phyloP scores from a whole-genome alignment of 1,140 invertebrate species.

The Habropoda laboriosa region DNA sequence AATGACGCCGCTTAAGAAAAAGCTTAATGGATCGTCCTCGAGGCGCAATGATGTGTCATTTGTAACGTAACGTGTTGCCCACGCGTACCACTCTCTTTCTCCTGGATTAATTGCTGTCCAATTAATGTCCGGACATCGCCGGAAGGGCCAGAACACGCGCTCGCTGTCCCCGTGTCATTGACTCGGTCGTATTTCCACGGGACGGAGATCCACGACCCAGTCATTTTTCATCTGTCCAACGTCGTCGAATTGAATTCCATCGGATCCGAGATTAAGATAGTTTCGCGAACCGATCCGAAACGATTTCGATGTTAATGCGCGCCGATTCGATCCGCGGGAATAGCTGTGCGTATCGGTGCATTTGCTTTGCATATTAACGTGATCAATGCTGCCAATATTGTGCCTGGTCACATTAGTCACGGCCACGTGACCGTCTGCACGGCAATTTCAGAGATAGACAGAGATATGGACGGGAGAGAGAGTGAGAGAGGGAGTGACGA shows the following conservation, averaged over 20 bases:
- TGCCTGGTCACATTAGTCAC: slow-evolving; percentile 24
- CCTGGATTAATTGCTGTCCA: slow-evolving; percentile 72
- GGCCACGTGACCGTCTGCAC: slow-evolving; percentile 56
- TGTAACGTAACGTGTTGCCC: slow-evolving; percentile 65
- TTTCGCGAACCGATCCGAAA: background rate
- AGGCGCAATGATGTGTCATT: slow-evolving; percentile 69
- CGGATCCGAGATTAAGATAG: background rate
- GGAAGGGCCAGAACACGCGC: slow-evolving; percentile 34
- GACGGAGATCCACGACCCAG: background rate
- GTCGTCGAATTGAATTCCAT: background rate
- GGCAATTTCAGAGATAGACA: slow-evolving; percentile 36
- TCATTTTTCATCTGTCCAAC: slow-evolving; percentile 10
- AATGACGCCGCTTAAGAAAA: slow-evolving; percentile 66
- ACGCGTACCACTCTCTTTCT: slow-evolving; percentile 40
- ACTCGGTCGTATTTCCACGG: slow-evolving; percentile 40
- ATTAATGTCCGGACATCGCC: slow-evolving; percentile 68
- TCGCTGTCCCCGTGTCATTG: slow-evolving; percentile 37
- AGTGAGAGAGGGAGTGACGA: background rate
- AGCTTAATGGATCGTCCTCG: slow-evolving; percentile 69
- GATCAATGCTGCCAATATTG: slow-evolving; percentile 48
- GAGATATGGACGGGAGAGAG: background rate
- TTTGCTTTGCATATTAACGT: slow-evolving; percentile 50
- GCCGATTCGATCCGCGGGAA: background rate
- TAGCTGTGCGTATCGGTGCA: slow-evolving; percentile 20
- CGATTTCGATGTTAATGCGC: background rate